Evolutionary conservation across 2,113 vertebrate species (phyloP).

Genomic region (Himantopus leucocephalus): DNA sequence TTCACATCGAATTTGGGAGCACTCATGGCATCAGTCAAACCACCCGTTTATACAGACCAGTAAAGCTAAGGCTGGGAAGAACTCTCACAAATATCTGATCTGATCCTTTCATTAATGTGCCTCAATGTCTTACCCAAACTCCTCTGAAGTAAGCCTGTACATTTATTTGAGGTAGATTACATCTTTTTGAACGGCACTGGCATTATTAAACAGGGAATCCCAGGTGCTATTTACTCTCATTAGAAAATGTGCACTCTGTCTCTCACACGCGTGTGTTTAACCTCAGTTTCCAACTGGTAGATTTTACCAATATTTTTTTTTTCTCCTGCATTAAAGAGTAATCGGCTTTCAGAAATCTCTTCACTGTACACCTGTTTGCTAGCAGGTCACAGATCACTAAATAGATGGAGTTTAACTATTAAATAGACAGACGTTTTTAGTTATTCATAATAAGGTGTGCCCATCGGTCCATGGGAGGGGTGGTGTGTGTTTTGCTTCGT

Average conservation of each 20-base stretch:
- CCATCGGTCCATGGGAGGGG: accelerated
- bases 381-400: background rate
- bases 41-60: background rate
- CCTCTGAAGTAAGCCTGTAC: background rate
- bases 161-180: background rate
- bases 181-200: background rate
- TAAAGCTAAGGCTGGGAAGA: background rate
- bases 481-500: background rate
- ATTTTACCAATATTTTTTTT: background rate
- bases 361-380: background rate
- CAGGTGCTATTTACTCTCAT: background rate
- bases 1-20: background rate
- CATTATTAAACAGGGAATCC: background rate
- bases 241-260: background rate
- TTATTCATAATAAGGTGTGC: background rate
- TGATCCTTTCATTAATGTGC: background rate
- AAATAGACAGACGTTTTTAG: background rate
- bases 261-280: background rate
- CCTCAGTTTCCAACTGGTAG: background rate
- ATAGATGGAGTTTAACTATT: background rate
- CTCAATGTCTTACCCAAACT: background rate
- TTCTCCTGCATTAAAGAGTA: background rate
- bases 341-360: background rate
- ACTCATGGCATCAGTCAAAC: background rate
- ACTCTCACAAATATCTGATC: background rate